Evolutionary conservation across 1,140 invertebrate species (phyloP), one percentile per base, ranked within the genome.

Genomic region (Bombus pascuorum): DNA sequence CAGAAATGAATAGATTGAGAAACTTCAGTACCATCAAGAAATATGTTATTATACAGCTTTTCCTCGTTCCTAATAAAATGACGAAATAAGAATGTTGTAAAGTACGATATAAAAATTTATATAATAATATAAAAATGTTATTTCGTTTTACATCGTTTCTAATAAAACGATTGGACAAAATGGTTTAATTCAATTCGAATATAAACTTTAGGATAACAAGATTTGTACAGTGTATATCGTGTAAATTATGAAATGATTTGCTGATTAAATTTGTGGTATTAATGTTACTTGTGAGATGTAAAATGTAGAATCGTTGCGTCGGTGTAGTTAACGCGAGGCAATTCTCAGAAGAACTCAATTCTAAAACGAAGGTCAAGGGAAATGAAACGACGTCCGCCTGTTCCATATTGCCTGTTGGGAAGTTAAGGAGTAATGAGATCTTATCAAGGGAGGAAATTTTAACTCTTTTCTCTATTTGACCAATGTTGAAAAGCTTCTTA

Each of bases 401-500:
- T 83, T 65, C 25, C n/a, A 75, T 8, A 25, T 68, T 37, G 22
- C 34, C 34, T 6, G 47, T 34, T 62, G 9, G n/a, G 6, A 66
- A 34, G 6, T 66, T 8, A 15, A 53, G n/a, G 1, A 66, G 25
- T 68, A 77, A 83, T 47, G 25, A 66, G 28, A 76, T 77, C 13
- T 53, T 77, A 66, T 83, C 59, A 39, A 25, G 13, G 3, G 25
- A 77, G 73, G 34, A 77, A 83, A 83, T 77, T 83, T 42, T 22
- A 65, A 42, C 9, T 39, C 28, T 25, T 28, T 47, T 10, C 32
- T 28, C 42, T 9, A 10, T 32, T n/a, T 42, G 1, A 37, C 2
- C 13, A 53, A 80, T 13, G 12, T 37, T 57, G 22, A n/a, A 75
- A 44, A 34, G 9, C 10, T 25, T 25, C 13, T 34, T 34, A 34